Evolutionary conservation across 2,113 vertebrate species (phyloP).

Genomic region (Syngnathus scovelli): DNA sequence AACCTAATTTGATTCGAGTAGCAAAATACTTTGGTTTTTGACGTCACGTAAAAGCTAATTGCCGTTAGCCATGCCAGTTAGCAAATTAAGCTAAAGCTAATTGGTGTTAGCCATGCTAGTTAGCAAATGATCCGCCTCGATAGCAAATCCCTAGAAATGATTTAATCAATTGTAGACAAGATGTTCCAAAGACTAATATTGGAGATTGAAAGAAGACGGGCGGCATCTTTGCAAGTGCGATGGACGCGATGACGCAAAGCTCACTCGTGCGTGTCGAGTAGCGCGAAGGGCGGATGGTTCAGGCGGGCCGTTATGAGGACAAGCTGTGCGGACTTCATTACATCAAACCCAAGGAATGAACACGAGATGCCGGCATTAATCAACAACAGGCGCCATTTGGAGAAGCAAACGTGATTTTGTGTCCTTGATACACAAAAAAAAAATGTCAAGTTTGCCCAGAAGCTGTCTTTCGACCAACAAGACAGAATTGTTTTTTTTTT

Average conservation of each 20-base stretch:
- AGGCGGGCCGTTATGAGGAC: conserved; percentile 29
- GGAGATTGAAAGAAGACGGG: not conserved
- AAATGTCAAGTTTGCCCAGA: conserved; percentile 33
- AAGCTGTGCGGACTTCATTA: conserved; percentile 41
- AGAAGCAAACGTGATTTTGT: not conserved
- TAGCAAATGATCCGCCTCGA: too few relatives aligned
- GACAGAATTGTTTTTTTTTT: conserved; percentile 15
- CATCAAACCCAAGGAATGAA: conserved; percentile 53
- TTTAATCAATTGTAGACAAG: not conserved
- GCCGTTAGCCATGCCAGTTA: too few relatives aligned
- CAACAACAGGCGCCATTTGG: conserved; percentile 19
- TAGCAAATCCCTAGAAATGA: not conserved
- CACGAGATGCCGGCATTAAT: conserved; percentile 22
- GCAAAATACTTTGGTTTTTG: too few relatives aligned
- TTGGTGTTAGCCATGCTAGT: too few relatives aligned
- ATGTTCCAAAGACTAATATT: not conserved
- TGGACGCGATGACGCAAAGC: conserved; percentile 34
- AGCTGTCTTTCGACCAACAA: conserved; percentile 24
- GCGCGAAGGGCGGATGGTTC: conserved; percentile 36
- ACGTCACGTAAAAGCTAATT: too few relatives aligned
- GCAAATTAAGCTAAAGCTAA: too few relatives aligned
- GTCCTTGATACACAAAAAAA: not conserved
- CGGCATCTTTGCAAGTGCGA: conserved; percentile 29
- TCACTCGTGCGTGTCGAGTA: conserved; percentile 28
- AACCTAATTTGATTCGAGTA: too few relatives aligned